Evolutionary conservation across 64 coral and sea anemone genomes (phyloP).

Genomic region (Montipora cactus): DNA sequence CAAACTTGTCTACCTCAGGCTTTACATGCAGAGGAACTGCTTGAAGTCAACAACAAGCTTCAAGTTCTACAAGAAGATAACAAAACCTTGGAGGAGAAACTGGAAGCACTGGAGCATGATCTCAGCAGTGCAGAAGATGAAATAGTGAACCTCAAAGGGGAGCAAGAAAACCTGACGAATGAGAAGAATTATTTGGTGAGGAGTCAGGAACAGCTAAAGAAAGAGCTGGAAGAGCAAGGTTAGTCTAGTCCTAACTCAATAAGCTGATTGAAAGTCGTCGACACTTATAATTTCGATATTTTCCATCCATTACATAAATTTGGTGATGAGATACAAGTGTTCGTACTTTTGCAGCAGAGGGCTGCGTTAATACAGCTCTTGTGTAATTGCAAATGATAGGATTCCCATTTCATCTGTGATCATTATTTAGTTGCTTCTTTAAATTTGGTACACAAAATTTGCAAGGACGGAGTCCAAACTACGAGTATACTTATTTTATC

Average conservation of each 20-base stretch:
- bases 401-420: too few species aligned
- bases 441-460: too few species aligned
- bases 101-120: constrained; percentile 39
- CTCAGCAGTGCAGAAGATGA: constrained; percentile 33
- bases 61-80: constrained; percentile 49
- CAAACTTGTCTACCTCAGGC: not conserved
- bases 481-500: too few species aligned
- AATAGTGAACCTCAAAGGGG: not conserved
- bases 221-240: constrained; percentile 57
- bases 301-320: too few species aligned
- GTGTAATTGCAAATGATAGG: too few species aligned
- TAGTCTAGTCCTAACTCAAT: not conserved
- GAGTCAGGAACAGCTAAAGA: constrained; percentile 13
- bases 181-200: constrained; percentile 32
- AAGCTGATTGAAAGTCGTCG: too few species aligned
- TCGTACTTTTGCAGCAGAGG: too few species aligned
- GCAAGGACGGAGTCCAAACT: too few species aligned
- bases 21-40: constrained; percentile 1
- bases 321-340: too few species aligned
- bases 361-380: too few species aligned
- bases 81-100: constrained; percentile 56
- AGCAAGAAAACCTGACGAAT: not conserved
- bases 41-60: not conserved
- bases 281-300: too few species aligned
- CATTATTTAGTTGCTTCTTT: too few species aligned